phyloP scores from a whole-genome alignment of 2,113 vertebrate species.

The Bettongia penicillata region DNA sequence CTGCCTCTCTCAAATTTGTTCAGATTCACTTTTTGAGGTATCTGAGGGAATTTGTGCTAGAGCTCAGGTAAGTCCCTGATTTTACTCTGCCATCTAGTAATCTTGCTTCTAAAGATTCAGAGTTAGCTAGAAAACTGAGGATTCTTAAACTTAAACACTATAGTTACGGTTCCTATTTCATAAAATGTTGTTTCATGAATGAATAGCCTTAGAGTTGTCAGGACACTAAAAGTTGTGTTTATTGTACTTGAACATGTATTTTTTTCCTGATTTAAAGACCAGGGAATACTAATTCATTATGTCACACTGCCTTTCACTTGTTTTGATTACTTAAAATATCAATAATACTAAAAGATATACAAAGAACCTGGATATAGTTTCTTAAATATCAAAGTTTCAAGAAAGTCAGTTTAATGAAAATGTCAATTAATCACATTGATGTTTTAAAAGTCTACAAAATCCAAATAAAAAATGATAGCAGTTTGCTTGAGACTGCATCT shows the following conservation, averaged over 20 bases:
- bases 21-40: no score
- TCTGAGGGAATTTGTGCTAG: no score
- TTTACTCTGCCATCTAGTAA: background rate
- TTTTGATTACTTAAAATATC: background rate
- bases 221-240: background rate
- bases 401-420: background rate
- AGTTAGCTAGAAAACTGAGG: background rate
- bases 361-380: background rate
- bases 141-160: background rate
- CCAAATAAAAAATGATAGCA: background rate
- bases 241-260: background rate
- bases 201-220: background rate
- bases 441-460: background rate
- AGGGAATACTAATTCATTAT: background rate
- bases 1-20: no score
- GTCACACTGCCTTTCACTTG: background rate
- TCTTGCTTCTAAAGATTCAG: background rate
- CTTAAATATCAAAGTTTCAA: background rate
- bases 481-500: background rate
- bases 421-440: background rate
- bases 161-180: background rate
- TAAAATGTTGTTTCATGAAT: background rate
- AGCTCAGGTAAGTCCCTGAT: no score
- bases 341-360: accelerated
- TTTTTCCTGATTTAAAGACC: background rate